Evolutionary conservation across 2,113 vertebrate species (phyloP).

Genomic region (rabbit (Oryctolagus cuniculus)): DNA sequence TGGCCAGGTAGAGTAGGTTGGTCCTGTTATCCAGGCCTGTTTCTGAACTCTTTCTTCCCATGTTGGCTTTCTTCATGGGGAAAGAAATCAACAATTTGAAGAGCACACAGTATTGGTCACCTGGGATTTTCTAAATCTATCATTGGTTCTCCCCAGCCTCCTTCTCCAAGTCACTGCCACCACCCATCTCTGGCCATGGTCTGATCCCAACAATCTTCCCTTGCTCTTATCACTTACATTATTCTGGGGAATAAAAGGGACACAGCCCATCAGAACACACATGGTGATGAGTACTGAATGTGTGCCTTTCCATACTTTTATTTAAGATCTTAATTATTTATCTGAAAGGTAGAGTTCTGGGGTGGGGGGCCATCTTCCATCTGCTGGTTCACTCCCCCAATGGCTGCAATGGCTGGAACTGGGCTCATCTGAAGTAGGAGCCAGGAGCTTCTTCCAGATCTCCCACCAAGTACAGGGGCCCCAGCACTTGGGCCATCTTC

Average conservation of each 20-base stretch:
- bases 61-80: not conserved
- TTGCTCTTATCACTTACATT: not conserved
- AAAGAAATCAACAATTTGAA: not conserved
- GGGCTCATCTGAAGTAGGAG: too few relatives aligned
- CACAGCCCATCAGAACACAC: not conserved
- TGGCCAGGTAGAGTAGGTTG: fast-evolving
- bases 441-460: too few relatives aligned
- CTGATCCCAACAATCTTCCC: not conserved
- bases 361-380: too few relatives aligned
- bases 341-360: too few relatives aligned
- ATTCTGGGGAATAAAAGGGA: not conserved
- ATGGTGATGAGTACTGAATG: not conserved
- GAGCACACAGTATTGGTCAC: not conserved
- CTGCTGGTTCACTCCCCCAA: too few relatives aligned
- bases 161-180: not conserved
- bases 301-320: not conserved
- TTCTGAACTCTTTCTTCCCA: not conserved
- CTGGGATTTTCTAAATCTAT: not conserved
- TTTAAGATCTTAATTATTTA: too few relatives aligned
- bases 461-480: too few relatives aligned
- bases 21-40: not conserved
- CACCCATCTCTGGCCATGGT: not conserved
- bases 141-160: not conserved
- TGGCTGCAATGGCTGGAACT: too few relatives aligned
- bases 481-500: too few relatives aligned